Evolutionary conservation across 2,888 invertebrate genomes (phyloP).

Genomic region (Euplagia quadripunctaria): DNA sequence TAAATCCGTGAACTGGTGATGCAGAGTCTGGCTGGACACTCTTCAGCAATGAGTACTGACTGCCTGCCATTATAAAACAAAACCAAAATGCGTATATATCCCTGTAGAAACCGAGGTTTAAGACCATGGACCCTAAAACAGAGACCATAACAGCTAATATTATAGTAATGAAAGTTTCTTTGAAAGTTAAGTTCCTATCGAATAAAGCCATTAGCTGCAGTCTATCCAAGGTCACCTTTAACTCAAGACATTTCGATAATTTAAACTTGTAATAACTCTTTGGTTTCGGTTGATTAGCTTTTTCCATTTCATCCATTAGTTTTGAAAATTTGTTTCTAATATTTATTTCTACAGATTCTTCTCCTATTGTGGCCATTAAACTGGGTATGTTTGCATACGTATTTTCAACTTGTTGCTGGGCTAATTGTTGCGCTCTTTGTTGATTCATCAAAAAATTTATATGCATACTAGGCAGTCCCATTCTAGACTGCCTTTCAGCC

Average conservation of each 20-base stretch:
- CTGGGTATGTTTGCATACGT: constrained; percentile 73
- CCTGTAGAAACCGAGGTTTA: constrained; percentile 95
- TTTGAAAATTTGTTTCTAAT: constrained; percentile 86
- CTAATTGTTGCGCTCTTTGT: constrained; percentile 74
- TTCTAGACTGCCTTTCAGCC: constrained; percentile 79
- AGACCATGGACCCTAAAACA: constrained; percentile 93
- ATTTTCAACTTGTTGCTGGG: constrained; percentile 69
- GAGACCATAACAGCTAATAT: constrained; percentile 95
- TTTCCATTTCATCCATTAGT: constrained; percentile 86
- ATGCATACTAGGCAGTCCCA: constrained; percentile 84
- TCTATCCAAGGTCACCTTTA: constrained; percentile 97
- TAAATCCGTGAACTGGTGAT: constrained; percentile 99
- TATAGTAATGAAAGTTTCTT: constrained; percentile 94
- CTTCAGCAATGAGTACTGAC: constrained; percentile 98
- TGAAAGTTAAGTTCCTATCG: constrained; percentile 95
- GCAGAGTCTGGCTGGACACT: constrained; percentile 99
- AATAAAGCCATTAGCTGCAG: constrained; percentile 96
- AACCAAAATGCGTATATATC: constrained; percentile 98
- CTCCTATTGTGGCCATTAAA: constrained; percentile 85
- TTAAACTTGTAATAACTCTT: constrained; percentile 92
- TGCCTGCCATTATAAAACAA: constrained; percentile 98
- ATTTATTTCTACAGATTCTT: constrained; percentile 86
- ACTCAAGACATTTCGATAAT: constrained; percentile 88
- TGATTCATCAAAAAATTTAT: constrained; percentile 82
- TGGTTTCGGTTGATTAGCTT: constrained; percentile 84